Percentiles rank a stretch among this genome's conserved stretches.
Evolutionary conservation across 2,797 vertebrate species (phyloP).

Genomic region (Hydrolagus colliei): DNA sequence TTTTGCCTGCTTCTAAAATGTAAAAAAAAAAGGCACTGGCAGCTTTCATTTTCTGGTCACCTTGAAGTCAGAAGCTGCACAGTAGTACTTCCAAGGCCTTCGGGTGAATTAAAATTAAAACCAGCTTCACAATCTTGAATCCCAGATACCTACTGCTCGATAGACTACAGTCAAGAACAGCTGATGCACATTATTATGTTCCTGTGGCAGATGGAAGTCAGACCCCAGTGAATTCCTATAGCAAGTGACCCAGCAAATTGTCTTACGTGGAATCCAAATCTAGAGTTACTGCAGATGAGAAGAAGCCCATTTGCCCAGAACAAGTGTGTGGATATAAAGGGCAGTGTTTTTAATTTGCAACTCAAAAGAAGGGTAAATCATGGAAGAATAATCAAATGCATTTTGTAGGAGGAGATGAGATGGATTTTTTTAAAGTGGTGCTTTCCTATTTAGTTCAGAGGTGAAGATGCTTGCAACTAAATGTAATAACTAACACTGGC

Average conservation of each 20-base stretch:
- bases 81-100: conserved; percentile 17
- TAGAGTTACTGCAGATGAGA: neutral
- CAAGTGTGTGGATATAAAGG: neutral
- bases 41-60: too few species aligned
- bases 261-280: neutral
- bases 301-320: neutral
- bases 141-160: neutral
- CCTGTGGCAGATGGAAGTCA: neutral
- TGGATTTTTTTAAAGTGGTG: neutral
- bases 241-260: neutral
- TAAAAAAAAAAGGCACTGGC: too few species aligned
- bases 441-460: too few species aligned
- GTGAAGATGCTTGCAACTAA: neutral
- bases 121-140: conserved; percentile 4
- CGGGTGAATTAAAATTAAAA: conserved; percentile 34
- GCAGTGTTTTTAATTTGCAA: neutral
- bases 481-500: conserved; percentile 36
- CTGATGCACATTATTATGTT: neutral
- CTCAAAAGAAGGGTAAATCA: neutral
- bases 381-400: neutral
- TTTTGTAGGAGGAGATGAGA: neutral
- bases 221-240: neutral
- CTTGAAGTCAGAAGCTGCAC: neutral
- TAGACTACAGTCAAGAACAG: conserved; percentile 14
- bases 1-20: too few species aligned